Percentiles rank a stretch among this genome's conserved stretches.
Evolutionary conservation across 2,888 invertebrate species (phyloP).

Genomic region (Atrina japonica): DNA sequence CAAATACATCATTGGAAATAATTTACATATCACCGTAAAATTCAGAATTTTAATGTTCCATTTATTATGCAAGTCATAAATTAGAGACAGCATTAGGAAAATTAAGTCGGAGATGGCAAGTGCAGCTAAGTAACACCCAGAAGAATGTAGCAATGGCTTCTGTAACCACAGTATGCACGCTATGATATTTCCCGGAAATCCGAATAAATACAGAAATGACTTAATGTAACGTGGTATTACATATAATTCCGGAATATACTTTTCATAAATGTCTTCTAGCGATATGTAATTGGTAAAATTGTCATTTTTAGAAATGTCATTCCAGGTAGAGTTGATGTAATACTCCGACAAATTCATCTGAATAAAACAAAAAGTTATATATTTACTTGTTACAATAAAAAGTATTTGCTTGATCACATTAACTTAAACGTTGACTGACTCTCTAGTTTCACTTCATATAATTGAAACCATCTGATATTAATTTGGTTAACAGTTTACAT

Average conservation of each 20-base stretch:
- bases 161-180: conserved; percentile 78
- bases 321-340: too few species aligned
- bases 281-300: too few species aligned
- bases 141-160: conserved; percentile 79
- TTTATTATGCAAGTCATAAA: conserved; percentile 74
- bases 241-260: conserved; percentile 51
- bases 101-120: conserved; percentile 77
- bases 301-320: too few species aligned
- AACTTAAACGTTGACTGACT: too few species aligned
- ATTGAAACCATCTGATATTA: too few species aligned
- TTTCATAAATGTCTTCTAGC: conserved; percentile 46
- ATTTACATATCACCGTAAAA: conserved; percentile 74
- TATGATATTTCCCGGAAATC: conserved; percentile 79
- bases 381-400: too few species aligned
- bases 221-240: conserved; percentile 53
- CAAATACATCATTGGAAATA: conserved; percentile 75
- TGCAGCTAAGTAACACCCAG: conserved; percentile 79
- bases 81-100: conserved; percentile 74
- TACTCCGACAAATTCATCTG: too few species aligned
- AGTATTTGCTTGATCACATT: too few species aligned
- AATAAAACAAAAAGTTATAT: too few species aligned
- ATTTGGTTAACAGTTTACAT: too few species aligned
- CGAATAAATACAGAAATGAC: conserved; percentile 75
- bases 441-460: too few species aligned
- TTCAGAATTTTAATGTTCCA: conserved; percentile 71